A percentile compares a stretch with the other conserved stretches of the same genome.
These are phyloP conservation scores for Phymorhynchus buccinoides DNA, from an alignment of 1,140 invertebrate species.

Conservation along the genomic window DNA sequence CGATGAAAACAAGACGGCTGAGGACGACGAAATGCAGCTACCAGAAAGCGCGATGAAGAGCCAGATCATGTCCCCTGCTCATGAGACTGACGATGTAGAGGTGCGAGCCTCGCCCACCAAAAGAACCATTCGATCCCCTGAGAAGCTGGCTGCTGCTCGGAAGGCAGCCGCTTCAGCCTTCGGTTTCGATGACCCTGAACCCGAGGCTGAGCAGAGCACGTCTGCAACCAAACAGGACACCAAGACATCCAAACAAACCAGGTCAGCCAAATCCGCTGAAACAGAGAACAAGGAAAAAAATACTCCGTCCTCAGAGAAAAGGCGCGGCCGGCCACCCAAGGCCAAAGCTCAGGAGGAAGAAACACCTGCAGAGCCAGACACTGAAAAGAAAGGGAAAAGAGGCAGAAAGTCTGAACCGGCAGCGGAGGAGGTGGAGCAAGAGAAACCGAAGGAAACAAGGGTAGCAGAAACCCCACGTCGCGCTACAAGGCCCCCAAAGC, in stretches of 20 bases:
- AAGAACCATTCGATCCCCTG: constrained; percentile 44
- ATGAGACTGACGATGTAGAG: constrained; percentile 43
- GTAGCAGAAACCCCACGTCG: constrained; percentile 40
- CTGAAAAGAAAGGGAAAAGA: constrained; percentile 33
- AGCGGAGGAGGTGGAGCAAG: constrained; percentile 34
- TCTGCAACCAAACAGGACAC: constrained; percentile 29
- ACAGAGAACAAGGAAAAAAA: constrained; percentile 19
- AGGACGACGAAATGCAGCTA: constrained; percentile 45
- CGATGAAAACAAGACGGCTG: background rate
- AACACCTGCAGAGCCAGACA: constrained; percentile 31
- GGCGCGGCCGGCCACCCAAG: constrained; percentile 42
- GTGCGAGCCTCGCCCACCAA: constrained; percentile 20
- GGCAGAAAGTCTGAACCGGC: constrained; percentile 8
- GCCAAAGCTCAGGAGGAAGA: constrained; percentile 36
- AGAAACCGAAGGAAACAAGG: constrained; percentile 29
- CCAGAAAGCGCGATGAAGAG: constrained; percentile 39
- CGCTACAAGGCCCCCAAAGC: constrained; percentile 40
- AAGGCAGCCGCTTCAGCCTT: constrained; percentile 47
- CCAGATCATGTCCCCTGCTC: constrained; percentile 37
- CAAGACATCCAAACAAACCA: constrained; percentile 2
- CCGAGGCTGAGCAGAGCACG: constrained; percentile 30
- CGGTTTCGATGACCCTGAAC: constrained; percentile 47
- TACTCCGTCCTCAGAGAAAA: constrained; percentile 30
- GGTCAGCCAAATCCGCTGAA: constrained; percentile 6
- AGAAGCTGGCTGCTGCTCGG: constrained; percentile 46